Conservation (phyloP, 2,113 vertebrate genomes). For the Centropus bengalensis region DNA sequence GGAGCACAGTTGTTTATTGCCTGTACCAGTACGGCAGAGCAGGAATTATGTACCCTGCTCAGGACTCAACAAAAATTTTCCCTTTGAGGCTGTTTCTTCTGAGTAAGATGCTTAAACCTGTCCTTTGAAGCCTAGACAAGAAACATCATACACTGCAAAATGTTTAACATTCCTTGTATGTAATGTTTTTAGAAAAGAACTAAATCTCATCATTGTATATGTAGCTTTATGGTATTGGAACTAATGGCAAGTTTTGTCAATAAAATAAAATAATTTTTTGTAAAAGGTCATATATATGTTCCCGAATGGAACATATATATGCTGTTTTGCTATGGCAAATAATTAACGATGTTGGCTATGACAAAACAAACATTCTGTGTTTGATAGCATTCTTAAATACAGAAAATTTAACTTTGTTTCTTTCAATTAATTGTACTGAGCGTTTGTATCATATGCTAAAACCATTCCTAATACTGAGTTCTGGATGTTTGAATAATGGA, state of each 20-base stretch:
- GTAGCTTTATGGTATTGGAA: not conserved
- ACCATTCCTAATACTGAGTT: not conserved
- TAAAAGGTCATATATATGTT: not conserved
- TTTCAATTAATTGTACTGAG: not conserved
- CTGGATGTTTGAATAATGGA: not conserved
- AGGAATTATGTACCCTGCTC: not conserved
- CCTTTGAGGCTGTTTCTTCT: not conserved
- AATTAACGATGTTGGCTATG: fast-evolving
- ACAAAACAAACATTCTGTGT: not conserved
- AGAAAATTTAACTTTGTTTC: not conserved
- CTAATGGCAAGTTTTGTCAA: not conserved
- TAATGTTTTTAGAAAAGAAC: not conserved
- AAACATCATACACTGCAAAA: fast-evolving
- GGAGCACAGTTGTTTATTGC: not conserved
- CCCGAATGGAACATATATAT: not conserved
- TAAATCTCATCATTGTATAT: not conserved
- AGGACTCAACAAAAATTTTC: not conserved
- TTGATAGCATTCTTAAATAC: not conserved
- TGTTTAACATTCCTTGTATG: not conserved
- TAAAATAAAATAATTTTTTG: not conserved
- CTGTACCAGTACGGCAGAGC: not conserved
- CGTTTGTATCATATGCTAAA: not conserved
- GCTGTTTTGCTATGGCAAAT: not conserved
- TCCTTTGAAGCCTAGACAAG: not conserved
- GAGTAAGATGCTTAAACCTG: not conserved